These are phyloP conservation scores for Epinephelus malabaricus DNA, from an alignment of 2,797 vertebrate genomes.

Conservation along the genomic window DNA sequence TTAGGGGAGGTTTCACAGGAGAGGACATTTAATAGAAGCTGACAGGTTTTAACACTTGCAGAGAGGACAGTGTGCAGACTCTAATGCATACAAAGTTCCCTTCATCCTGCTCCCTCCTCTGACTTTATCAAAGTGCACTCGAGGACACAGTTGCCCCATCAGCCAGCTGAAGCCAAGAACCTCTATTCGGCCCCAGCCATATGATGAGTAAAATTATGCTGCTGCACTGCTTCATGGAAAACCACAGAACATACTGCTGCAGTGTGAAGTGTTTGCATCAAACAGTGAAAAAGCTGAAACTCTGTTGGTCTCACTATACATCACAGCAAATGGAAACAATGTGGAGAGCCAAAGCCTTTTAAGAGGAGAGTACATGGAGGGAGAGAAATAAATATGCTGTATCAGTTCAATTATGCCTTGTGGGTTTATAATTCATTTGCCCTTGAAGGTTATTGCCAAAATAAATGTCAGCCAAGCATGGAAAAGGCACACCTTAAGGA, in stretches of 20 bases:
- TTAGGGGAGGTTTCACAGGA: slow-evolving; percentile 44
- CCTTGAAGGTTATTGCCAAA: slow-evolving; percentile 79
- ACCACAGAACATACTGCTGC: slow-evolving; percentile 41
- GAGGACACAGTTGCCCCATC: slow-evolving; percentile 59
- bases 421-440: slow-evolving; percentile 78
- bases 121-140: slow-evolving; percentile 63
- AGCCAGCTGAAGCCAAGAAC: slow-evolving; percentile 45
- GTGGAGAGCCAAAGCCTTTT: slow-evolving; percentile 61
- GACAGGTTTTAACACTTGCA: slow-evolving; percentile 69
- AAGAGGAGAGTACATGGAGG: slow-evolving; percentile 53
- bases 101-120: slow-evolving; percentile 47
- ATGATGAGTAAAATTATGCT: slow-evolving; percentile 58
- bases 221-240: slow-evolving; percentile 49
- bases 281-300: slow-evolving; percentile 43
- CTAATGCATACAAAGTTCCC: slow-evolving; percentile 61
- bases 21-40: slow-evolving; percentile 67
- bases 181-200: slow-evolving; percentile 49
- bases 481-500: slow-evolving; percentile 71
- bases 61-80: slow-evolving; percentile 58
- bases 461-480: slow-evolving; percentile 81
- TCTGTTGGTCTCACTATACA: slow-evolving; percentile 51
- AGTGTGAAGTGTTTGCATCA: slow-evolving; percentile 46
- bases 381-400: slow-evolving; percentile 71
- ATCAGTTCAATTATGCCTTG: slow-evolving; percentile 73
- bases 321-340: slow-evolving; percentile 73